A percentile compares a stretch with the other conserved stretches of the same genome.
Evolutionary conservation across 2,113 vertebrate species (phyloP).

Genomic region (Struthio camelus): DNA sequence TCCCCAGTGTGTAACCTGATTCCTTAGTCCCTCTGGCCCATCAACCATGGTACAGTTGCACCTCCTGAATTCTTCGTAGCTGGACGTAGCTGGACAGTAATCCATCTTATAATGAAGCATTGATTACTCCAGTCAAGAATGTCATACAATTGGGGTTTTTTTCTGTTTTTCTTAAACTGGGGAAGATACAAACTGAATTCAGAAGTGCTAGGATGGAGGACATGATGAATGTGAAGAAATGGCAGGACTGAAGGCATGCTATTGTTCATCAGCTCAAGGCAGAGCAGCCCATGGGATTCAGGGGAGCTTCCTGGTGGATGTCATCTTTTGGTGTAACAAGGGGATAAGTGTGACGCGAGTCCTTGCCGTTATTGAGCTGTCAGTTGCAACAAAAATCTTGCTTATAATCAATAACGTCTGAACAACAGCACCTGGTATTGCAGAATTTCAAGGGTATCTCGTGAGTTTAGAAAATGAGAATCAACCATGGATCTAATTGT

Average conservation of each 20-base stretch:
- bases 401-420: neutral
- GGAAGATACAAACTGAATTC: neutral
- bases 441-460: neutral
- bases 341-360: neutral
- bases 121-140: neutral
- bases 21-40: neutral
- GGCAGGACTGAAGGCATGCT: neutral
- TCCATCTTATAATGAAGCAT: neutral
- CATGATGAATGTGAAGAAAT: neutral
- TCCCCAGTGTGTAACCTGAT: rapidly evolving
- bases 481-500: neutral
- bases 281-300: neutral
- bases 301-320: neutral
- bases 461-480: neutral
- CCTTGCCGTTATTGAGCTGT: neutral
- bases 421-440: neutral
- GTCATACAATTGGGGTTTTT: neutral
- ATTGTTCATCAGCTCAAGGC: neutral
- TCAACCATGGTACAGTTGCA: rapidly evolving
- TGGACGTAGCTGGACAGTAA: no score
- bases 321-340: neutral
- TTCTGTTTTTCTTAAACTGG: neutral
- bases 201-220: neutral
- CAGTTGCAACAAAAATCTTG: neutral
- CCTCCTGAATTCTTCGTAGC: neutral